Evolutionary conservation across 2,888 invertebrate genomes (phyloP).

Genomic region (Apocheima hispidaria): DNA sequence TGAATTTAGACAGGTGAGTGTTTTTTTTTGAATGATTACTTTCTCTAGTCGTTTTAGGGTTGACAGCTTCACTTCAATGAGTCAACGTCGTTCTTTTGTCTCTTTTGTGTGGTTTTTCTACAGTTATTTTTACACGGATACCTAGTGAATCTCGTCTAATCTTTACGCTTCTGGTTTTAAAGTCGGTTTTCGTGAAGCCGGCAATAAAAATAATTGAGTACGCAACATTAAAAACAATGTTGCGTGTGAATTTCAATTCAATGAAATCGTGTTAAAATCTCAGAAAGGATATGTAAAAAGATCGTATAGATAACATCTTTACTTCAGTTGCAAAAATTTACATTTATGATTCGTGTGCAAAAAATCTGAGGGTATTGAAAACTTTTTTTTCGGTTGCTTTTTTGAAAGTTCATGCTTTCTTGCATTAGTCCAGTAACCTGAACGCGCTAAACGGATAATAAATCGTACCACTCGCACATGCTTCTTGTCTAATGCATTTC

Average conservation of each 20-base stretch:
- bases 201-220: constrained; percentile 3
- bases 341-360: background rate
- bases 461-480: constrained; percentile 12
- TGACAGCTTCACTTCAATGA: constrained; percentile 36
- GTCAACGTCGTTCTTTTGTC: constrained; percentile 16
- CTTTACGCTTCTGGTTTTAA: constrained; percentile 4
- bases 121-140: constrained; percentile 24
- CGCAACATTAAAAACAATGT: constrained; percentile 14
- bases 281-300: background rate
- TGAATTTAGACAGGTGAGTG: constrained; percentile 39
- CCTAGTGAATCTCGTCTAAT: constrained; percentile 1
- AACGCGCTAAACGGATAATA: constrained; percentile 10
- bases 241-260: constrained; percentile 12
- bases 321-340: background rate
- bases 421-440: constrained; percentile 14
- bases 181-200: constrained; percentile 9
- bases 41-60: constrained; percentile 42
- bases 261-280: constrained; percentile 12
- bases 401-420: background rate
- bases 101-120: constrained; percentile 32
- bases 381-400: background rate
- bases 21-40: constrained; percentile 39
- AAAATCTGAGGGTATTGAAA: constrained; percentile 2
- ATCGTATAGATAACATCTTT: background rate
- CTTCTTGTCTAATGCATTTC: background rate